Evolutionary conservation across 2,888 invertebrate species (phyloP).

Genomic region (Cataglyphis albicans): DNA sequence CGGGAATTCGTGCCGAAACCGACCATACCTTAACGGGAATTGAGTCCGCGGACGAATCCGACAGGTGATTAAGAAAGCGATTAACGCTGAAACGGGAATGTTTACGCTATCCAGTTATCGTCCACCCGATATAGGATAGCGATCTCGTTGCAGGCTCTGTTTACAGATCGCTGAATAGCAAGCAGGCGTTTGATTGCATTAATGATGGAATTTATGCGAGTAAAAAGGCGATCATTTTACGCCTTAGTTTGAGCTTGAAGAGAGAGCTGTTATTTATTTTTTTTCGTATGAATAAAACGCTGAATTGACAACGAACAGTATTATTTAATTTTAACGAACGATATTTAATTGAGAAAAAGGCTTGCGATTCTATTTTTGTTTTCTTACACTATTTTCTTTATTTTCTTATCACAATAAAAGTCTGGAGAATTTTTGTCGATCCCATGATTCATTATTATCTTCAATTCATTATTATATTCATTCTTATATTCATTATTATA

Average conservation of each 20-base stretch:
- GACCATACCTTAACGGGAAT: slow-evolving; percentile 59
- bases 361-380: not conserved
- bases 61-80: slow-evolving; percentile 67
- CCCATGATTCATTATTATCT: not conserved
- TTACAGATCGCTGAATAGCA: slow-evolving; percentile 14
- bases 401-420: not conserved
- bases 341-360: not conserved
- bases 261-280: not conserved
- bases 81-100: slow-evolving; percentile 57
- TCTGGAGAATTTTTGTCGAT: not conserved
- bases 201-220: slow-evolving; percentile 37
- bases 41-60: slow-evolving; percentile 61
- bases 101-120: slow-evolving; percentile 53
- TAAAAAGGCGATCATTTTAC: not conserved
- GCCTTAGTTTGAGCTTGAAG: not conserved
- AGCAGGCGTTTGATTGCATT: slow-evolving; percentile 17
- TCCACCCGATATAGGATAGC: slow-evolving; percentile 58
- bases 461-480: too few species aligned
- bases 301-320: not conserved
- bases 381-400: not conserved
- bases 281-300: not conserved
- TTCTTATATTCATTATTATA: too few species aligned
- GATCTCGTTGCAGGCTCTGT: slow-evolving; percentile 57
- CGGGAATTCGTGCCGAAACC: slow-evolving; percentile 41
- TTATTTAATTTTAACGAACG: not conserved